These are phyloP conservation scores for Diorhabda elongata DNA, from an alignment of 1,140 invertebrate species.

Conservation along the genomic window DNA sequence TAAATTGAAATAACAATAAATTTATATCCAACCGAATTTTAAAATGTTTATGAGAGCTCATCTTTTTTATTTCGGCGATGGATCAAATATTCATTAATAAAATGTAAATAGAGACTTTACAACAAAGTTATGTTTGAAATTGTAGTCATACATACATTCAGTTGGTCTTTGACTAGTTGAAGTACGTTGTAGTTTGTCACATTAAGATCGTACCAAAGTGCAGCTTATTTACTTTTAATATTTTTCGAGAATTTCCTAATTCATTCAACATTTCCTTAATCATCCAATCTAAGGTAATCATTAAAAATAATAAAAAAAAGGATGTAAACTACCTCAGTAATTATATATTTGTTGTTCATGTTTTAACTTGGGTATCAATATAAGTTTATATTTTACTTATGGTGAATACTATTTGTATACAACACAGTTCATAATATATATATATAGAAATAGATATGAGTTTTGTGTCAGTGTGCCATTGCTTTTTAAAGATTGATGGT, in stretches of 20 bases:
- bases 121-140: too few relatives aligned
- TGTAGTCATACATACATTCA: too few relatives aligned
- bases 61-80: too few relatives aligned
- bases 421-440: slow-evolving; percentile 28
- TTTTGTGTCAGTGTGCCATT: slow-evolving; percentile 47
- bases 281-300: slow-evolving; percentile 44
- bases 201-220: too few relatives aligned
- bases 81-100: too few relatives aligned
- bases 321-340: slow-evolving; percentile 49
- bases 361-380: slow-evolving; percentile 46
- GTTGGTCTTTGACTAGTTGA: too few relatives aligned
- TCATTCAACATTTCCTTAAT: not conserved
- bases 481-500: slow-evolving; percentile 26
- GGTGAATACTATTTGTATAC: slow-evolving; percentile 46
- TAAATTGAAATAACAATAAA: too few relatives aligned
- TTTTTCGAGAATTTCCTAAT: not conserved
- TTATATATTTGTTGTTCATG: slow-evolving; percentile 49
- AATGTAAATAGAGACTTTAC: too few relatives aligned
- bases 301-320: slow-evolving; percentile 10
- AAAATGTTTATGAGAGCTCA: too few relatives aligned
- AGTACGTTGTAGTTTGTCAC: too few relatives aligned
- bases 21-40: too few relatives aligned
- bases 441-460: slow-evolving; percentile 38
- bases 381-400: slow-evolving; percentile 42
- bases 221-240: not conserved